phyloP scores from a whole-genome alignment of 1,140 invertebrate species.

The Rhopalosiphum maidis region DNA sequence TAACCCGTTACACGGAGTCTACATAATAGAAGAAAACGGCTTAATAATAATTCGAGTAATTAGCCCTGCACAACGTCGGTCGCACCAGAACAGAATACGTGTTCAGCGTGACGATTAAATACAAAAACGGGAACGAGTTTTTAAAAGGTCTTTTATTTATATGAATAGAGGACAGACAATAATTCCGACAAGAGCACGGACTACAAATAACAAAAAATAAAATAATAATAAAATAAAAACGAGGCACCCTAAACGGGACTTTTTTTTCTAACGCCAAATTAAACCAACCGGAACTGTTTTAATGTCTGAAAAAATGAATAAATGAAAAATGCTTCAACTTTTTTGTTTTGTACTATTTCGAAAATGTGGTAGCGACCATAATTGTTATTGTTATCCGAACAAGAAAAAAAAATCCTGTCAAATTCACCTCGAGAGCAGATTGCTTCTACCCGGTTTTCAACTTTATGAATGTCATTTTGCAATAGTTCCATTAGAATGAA shows the following conservation, averaged over 20 bases:
- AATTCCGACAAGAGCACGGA: constrained; percentile 48
- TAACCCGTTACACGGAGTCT: background rate
- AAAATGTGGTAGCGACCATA: constrained; percentile 7
- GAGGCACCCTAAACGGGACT: constrained; percentile 28
- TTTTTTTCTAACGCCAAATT: constrained; percentile 50
- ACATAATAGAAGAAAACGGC: constrained; percentile 49
- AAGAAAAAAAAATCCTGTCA: background rate
- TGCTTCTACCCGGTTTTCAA: background rate
- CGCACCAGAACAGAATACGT: constrained; percentile 26
- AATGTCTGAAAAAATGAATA: constrained; percentile 52
- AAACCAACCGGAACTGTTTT: constrained; percentile 56
- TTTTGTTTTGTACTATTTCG: background rate
- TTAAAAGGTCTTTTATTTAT: constrained; percentile 53
- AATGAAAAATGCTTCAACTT: constrained; percentile 52
- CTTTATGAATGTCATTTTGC: constrained; percentile 24
- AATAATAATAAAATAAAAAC: constrained; percentile 9
- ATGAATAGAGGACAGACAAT: constrained; percentile 52
- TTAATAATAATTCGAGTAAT: constrained; percentile 57
- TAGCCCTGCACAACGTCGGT: background rate
- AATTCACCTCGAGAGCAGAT: constrained; percentile 34
- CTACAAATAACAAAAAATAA: constrained; percentile 39
- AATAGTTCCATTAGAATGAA: background rate
- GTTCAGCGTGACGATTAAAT: constrained; percentile 55
- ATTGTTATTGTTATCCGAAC: constrained; percentile 46
- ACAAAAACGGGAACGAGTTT: constrained; percentile 35